These are phyloP conservation scores for Cyrtonyx montezumae DNA, from an alignment of 2,113 vertebrate species.

Conservation along the genomic window DNA sequence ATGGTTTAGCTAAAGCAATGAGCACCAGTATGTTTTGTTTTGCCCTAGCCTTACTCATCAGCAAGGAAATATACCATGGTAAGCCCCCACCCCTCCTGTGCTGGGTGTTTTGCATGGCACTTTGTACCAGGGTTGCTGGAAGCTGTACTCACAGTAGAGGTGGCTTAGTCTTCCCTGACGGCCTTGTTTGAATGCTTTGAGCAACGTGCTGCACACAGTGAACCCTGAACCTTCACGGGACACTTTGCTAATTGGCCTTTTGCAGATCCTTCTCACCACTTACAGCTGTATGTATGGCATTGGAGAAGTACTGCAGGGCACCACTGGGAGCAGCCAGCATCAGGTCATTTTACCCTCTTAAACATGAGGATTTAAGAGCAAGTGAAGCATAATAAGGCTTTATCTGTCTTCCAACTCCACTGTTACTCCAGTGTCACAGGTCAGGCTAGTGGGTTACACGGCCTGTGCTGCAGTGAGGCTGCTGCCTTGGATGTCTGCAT, in stretches of 20 bases:
- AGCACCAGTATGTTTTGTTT: background rate
- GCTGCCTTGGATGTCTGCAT: background rate
- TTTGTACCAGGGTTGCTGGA: background rate
- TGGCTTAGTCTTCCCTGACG: background rate
- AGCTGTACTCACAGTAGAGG: background rate
- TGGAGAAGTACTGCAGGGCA: background rate
- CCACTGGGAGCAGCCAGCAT: background rate
- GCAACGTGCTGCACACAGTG: background rate
- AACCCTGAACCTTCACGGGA: background rate
- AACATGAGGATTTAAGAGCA: background rate
- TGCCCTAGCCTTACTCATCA: background rate
- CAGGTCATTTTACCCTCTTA: background rate
- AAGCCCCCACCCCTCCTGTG: background rate
- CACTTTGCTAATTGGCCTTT: background rate
- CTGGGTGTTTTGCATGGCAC: background rate
- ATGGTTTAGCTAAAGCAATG: background rate
- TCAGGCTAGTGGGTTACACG: constrained; percentile 51
- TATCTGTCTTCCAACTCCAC: background rate
- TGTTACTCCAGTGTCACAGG: background rate
- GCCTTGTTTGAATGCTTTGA: background rate
- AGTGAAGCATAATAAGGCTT: background rate
- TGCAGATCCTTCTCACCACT: background rate
- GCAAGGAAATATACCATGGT: background rate
- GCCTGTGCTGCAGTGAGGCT: background rate
- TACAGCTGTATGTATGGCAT: background rate